These are phyloP conservation scores for Amblyjoppa proteus DNA, from an alignment of 2,888 invertebrate species.

Conservation along the genomic window DNA sequence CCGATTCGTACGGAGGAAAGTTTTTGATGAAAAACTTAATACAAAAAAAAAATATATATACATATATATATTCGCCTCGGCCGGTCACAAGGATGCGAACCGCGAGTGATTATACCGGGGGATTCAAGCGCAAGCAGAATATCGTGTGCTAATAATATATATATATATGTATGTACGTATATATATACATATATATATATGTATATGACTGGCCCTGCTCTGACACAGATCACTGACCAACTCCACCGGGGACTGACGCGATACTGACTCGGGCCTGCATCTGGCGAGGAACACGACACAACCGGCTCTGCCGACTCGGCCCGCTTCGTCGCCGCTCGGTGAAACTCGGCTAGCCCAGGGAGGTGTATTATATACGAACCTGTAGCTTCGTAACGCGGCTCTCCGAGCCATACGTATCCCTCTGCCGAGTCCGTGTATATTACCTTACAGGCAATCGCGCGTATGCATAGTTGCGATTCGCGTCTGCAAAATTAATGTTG, in stretches of 20 bases:
- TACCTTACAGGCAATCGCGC: too few relatives aligned
- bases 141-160: neutral
- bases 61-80: constrained; percentile 11
- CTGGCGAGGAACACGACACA: constrained; percentile 74
- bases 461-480: too few relatives aligned
- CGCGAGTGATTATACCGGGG: neutral
- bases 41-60: neutral
- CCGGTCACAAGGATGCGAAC: neutral
- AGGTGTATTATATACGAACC: constrained; percentile 29
- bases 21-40: neutral
- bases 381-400: constrained; percentile 31
- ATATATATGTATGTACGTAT: neutral
- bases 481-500: neutral
- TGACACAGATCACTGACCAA: constrained; percentile 81
- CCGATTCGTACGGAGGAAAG: constrained; percentile 1
- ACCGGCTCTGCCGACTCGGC: constrained; percentile 76
- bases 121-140: neutral
- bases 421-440: neutral
- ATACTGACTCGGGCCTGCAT: constrained; percentile 77
- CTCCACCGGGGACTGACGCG: constrained; percentile 81
- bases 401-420: neutral
- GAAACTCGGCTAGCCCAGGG: constrained; percentile 29
- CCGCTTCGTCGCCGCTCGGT: constrained; percentile 71
- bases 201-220: constrained; percentile 75
- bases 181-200: neutral